Evolutionary conservation across 1,140 invertebrate genomes (phyloP).

Genomic region (Drosophila tani): DNA sequence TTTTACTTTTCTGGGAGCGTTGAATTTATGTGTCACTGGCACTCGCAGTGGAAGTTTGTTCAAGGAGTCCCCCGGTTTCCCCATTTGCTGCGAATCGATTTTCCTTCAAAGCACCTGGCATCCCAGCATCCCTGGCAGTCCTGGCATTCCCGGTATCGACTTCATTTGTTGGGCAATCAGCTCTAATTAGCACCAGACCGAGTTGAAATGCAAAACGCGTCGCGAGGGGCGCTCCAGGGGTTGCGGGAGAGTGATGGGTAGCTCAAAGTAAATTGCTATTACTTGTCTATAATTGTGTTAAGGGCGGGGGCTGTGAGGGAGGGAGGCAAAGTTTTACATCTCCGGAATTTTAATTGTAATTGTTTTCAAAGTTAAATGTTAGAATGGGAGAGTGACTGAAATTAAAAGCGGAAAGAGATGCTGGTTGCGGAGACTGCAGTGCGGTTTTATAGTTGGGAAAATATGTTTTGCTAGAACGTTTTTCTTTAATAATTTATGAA

Average conservation of each 20-base stretch:
- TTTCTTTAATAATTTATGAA: background rate
- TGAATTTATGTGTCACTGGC: conserved; percentile 60
- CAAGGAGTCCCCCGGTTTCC: background rate
- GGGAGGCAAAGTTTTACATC: conserved; percentile 33
- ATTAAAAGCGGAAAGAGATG: background rate
- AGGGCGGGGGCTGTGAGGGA: background rate
- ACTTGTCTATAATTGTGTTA: conserved; percentile 70
- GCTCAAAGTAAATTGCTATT: conserved; percentile 74
- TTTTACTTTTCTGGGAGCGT: conserved; percentile 47
- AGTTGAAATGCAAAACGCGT: conserved; percentile 57
- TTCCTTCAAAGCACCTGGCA: conserved; percentile 35
- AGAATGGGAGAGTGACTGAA: conserved; percentile 33
- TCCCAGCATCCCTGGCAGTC: background rate
- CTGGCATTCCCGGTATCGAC: conserved; percentile 27
- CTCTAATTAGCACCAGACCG: conserved; percentile 70
- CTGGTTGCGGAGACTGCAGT: background rate
- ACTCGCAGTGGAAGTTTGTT: conserved; percentile 40
- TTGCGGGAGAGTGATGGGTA: conserved; percentile 20
- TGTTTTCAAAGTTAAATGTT: conserved; percentile 42
- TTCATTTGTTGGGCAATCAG: conserved; percentile 75
- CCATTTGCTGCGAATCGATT: conserved; percentile 20
- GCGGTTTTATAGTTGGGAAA: background rate
- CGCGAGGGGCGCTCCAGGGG: conserved; percentile 14
- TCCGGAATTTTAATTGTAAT: conserved; percentile 70
- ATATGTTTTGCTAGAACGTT: background rate